A percentile compares a stretch with the other conserved stretches of the same genome.
These are phyloP conservation scores for Lepidothrix coronata DNA, from an alignment of 2,113 vertebrate species.

Conservation along the genomic window DNA sequence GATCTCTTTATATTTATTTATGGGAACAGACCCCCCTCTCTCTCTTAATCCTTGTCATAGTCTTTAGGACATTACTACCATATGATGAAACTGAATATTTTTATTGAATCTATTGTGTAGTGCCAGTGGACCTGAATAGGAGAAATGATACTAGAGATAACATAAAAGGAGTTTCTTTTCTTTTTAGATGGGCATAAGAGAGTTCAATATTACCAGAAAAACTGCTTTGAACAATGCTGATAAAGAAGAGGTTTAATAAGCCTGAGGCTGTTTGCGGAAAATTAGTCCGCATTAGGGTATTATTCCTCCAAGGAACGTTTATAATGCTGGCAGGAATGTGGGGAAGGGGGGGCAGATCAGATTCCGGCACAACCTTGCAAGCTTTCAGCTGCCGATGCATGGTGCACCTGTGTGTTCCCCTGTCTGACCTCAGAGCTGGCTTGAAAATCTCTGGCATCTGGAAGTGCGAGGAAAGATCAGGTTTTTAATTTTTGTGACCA, in stretches of 20 bases:
- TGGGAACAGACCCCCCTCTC: neutral
- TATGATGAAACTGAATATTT: slow-evolving; percentile 50
- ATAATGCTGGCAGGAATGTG: slow-evolving; percentile 78
- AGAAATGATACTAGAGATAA: slow-evolving; percentile 28
- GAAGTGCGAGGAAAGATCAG: slow-evolving; percentile 49
- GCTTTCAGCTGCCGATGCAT: slow-evolving; percentile 52
- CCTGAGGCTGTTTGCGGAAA: slow-evolving; percentile 62
- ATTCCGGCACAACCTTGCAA: slow-evolving; percentile 56
- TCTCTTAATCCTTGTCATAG: neutral
- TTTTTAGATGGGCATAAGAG: neutral
- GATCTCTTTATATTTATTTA: neutral
- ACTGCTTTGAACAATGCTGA: slow-evolving; percentile 60
- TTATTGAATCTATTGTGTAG: slow-evolving; percentile 20
- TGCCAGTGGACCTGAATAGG: slow-evolving; percentile 15
- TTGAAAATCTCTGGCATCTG: slow-evolving; percentile 72
- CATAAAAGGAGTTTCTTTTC: slow-evolving; percentile 30
- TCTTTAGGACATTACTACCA: neutral
- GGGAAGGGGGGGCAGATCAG: slow-evolving; percentile 31
- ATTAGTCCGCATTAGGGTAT: slow-evolving; percentile 67
- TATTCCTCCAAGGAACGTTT: slow-evolving; percentile 70
- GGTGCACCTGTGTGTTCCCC: slow-evolving; percentile 78
- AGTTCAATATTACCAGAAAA: slow-evolving; percentile 44
- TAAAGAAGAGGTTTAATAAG: slow-evolving; percentile 58
- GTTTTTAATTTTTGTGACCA: slow-evolving; percentile 50
- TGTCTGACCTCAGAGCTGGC: slow-evolving; percentile 65